Evolutionary conservation across 2,113 vertebrate genomes (phyloP).

Genomic region (Tylochromis polylepis): DNA sequence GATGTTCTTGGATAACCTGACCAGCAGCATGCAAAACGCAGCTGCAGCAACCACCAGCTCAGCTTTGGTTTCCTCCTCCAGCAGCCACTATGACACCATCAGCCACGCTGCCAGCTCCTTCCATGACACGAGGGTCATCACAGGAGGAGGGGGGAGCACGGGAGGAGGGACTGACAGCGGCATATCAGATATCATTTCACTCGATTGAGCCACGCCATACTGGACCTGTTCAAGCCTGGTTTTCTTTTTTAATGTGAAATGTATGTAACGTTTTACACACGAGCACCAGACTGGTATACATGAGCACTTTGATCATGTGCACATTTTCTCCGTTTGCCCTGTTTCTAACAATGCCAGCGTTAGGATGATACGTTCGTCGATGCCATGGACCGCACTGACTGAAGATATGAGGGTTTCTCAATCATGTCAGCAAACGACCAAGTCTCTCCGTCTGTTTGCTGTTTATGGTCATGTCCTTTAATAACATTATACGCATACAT

Average conservation of each 20-base stretch:
- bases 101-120: constrained; percentile 72
- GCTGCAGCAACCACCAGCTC: constrained; percentile 77
- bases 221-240: neutral
- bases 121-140: constrained; percentile 81
- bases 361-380: neutral
- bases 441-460: neutral
- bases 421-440: neutral
- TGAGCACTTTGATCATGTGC: neutral
- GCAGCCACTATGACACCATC: constrained; percentile 75
- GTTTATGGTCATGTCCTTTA: neutral
- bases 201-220: constrained; percentile 75
- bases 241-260: neutral
- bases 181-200: constrained; percentile 88
- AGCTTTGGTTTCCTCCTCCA: constrained; percentile 78
- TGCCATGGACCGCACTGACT: neutral
- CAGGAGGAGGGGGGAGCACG: constrained; percentile 61
- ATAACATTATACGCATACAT: neutral
- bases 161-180: constrained; percentile 42
- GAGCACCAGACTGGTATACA: neutral
- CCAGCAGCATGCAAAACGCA: constrained; percentile 81
- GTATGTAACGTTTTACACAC: neutral
- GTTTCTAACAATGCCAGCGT: neutral
- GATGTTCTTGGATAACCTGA: constrained; percentile 95
- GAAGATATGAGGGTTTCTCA: neutral
- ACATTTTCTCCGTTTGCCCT: neutral